Evolutionary conservation across 2,888 invertebrate genomes (phyloP), one percentile per base, ranked within the genome.

Genomic region (Caenorhabditis imperialis): DNA sequence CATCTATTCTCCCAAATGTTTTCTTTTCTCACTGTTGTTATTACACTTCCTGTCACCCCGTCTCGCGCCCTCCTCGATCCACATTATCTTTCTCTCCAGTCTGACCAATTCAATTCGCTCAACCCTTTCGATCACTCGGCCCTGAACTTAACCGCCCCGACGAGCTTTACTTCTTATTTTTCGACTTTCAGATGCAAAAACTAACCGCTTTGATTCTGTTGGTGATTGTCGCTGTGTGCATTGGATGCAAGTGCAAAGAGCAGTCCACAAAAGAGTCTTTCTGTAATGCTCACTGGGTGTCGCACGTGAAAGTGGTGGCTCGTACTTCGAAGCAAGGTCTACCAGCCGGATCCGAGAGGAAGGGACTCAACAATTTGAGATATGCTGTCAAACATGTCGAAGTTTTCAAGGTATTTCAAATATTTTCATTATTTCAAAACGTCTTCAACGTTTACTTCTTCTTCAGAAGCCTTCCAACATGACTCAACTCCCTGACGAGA

Each of bases 221-320:
- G 14, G 42, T 25, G 3, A 22, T 63, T 5, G 7, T 77, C 12
- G 51, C 62, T 20, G 47, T 61, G 1, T n/a, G 33, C 10, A 14
- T 57, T 5, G 75, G 71, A 0, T 85, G 85, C 60, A 84, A 82
- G 51, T 85, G 85, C 60, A 78, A 78, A 45, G 57, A 75, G n/a
- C 81, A 81, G 53, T 57, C 77, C 8, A 74, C 81, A 1, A 53
- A 78, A 23, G 83, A 82, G 18, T 76, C 83, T 10, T 85, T 79
- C 69, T 85, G 85, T 62, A 67, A 71, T 16, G 82, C 84, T 10
- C 76, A 84, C 53, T 85, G 85, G 85, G 86, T 85, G 10, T 85
- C 86, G 10, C 86, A 84, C 71, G 78, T 85, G 22, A 81, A 81
- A 38, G 77, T 85, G 23, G 75, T 77, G 40, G 60, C 79, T 18